A percentile compares a stretch with the other conserved stretches of the same genome.
These are phyloP conservation scores for Oceanodroma tethys DNA, from an alignment of 2,113 vertebrate species.

Conservation along the genomic window DNA sequence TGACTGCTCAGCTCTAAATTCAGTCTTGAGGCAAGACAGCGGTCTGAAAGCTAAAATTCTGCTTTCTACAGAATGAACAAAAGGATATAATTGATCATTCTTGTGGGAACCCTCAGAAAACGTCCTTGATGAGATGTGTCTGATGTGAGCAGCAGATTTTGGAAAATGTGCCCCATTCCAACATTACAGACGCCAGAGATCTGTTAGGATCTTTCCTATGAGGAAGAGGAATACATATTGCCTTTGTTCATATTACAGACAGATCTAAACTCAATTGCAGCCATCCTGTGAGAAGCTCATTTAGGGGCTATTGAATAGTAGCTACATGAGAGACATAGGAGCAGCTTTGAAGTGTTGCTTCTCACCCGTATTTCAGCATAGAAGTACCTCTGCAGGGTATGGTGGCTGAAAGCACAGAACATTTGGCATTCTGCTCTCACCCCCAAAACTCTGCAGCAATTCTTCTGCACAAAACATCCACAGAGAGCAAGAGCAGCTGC, in stretches of 20 bases:
- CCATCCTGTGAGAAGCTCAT: not conserved
- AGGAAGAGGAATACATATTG: not conserved
- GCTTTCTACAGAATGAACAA: not conserved
- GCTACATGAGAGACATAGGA: not conserved
- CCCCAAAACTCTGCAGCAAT: not conserved
- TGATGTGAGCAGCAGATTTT: not conserved
- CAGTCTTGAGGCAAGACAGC: not conserved
- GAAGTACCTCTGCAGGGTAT: not conserved
- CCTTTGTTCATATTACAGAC: not conserved
- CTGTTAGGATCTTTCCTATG: not conserved
- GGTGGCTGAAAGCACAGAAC: not conserved
- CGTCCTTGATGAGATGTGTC: not conserved
- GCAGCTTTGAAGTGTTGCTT: not conserved
- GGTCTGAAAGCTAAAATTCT: not conserved
- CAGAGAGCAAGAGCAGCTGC: not conserved
- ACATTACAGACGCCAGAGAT: not conserved
- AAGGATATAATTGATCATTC: not conserved
- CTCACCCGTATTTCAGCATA: not conserved
- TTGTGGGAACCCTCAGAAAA: not conserved
- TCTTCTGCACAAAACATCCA: not conserved
- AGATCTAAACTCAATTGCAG: not conserved
- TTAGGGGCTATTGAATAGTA: not conserved
- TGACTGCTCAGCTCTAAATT: not conserved
- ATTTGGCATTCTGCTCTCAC: not conserved
- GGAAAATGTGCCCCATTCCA: not conserved